Evolutionary conservation across 64 coral and sea anemone species (phyloP).

Genomic region (Pocillopora damicornis): DNA sequence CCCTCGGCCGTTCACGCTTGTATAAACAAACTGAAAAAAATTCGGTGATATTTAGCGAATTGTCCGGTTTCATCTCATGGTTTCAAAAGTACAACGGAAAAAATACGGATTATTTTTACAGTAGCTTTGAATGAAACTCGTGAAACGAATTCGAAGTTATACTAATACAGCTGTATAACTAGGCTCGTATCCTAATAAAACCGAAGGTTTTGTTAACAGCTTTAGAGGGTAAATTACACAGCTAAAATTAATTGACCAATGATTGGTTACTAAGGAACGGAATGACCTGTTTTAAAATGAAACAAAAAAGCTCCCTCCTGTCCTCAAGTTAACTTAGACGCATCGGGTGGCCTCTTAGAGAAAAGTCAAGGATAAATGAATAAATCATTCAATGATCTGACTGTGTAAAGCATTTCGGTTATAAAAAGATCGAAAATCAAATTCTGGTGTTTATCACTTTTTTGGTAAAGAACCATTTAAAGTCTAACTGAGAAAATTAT

Average conservation of each 20-base stretch:
- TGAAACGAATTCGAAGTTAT: neutral
- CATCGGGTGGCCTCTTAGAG: neutral
- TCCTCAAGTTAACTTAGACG: neutral
- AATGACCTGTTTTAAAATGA: neutral
- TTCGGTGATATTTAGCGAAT: neutral
- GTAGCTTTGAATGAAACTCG: neutral
- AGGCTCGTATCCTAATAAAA: constrained; percentile 2
- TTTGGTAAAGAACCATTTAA: no score
- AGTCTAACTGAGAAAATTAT: no score
- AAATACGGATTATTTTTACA: neutral
- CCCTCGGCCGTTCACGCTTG: neutral
- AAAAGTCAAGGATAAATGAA: neutral
- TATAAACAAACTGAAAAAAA: neutral
- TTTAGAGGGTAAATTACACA: constrained; percentile 14
- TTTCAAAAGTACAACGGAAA: neutral
- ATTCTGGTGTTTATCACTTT: no score
- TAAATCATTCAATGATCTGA: neutral
- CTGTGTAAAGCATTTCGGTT: no score
- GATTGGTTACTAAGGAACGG: constrained; percentile 1
- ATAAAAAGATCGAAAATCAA: no score
- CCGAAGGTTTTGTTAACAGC: constrained; percentile 8
- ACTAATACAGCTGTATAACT: constrained; percentile 8
- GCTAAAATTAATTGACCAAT: neutral
- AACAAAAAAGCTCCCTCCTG: neutral
- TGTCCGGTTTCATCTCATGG: neutral